phyloP scores from a whole-genome alignment of 2,797 vertebrate genomes.

The Netta rufina region DNA sequence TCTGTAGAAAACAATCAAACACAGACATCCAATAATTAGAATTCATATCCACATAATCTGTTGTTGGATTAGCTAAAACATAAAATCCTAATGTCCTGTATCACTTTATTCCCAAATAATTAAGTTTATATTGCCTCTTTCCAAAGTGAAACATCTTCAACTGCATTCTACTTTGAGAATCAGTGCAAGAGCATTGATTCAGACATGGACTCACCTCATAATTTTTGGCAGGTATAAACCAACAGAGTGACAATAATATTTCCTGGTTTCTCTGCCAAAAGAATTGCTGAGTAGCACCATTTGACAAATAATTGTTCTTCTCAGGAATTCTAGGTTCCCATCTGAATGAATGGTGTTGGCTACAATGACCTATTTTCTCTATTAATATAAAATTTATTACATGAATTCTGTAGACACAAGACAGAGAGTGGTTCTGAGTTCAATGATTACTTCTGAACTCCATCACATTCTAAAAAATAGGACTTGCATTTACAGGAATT shows the following conservation, averaged over 20 bases:
- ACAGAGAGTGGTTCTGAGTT: background rate
- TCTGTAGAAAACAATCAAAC: conserved; percentile 79
- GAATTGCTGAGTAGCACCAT: background rate
- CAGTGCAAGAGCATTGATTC: background rate
- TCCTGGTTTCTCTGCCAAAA: background rate
- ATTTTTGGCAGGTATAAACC: background rate
- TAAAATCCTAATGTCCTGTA: background rate
- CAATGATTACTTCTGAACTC: background rate
- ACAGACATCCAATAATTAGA: conserved; percentile 19
- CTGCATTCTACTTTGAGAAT: background rate
- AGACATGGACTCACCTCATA: background rate
- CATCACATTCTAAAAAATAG: background rate
- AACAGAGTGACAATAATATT: background rate
- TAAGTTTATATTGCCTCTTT: background rate
- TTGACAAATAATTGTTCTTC: background rate
- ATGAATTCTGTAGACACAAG: background rate
- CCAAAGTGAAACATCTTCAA: background rate
- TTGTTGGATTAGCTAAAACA: background rate
- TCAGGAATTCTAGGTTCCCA: background rate
- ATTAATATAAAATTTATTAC: background rate
- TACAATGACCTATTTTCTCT: background rate
- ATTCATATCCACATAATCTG: background rate
- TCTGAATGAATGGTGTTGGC: background rate
- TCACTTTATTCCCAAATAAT: background rate
- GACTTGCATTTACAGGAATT: background rate